Evolutionary conservation across 2,797 vertebrate genomes (phyloP).

Genomic region (Tokudaia muenninki): DNA sequence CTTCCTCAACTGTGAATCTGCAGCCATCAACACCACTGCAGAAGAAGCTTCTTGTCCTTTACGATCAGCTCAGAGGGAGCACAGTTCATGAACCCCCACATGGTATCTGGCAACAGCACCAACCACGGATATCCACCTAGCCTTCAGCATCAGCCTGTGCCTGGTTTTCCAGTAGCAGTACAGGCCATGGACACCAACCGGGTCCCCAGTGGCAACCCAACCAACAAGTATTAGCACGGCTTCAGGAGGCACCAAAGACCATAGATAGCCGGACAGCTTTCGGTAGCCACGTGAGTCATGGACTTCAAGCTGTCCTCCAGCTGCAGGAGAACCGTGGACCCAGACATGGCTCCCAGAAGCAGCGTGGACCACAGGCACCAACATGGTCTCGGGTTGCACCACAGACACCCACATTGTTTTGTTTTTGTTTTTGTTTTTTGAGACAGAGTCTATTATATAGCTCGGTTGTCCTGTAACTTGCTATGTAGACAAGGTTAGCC

Average conservation of each 20-base stretch:
- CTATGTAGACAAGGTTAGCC: neutral
- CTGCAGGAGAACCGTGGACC: neutral
- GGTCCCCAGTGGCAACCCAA: neutral
- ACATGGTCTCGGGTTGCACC: neutral
- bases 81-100: neutral
- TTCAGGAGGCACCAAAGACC: neutral
- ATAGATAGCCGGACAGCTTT: neutral
- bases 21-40: neutral
- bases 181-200: neutral
- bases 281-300: neutral
- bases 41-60: neutral
- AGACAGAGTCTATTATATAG: neutral
- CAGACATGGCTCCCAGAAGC: neutral
- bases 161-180: neutral
- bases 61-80: neutral
- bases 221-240: neutral
- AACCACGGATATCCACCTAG: neutral
- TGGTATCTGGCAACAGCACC: neutral
- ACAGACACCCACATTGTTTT: neutral
- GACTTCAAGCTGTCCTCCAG: neutral
- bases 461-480: neutral
- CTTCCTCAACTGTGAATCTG: neutral
- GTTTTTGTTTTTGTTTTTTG: neutral
- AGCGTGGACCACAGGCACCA: neutral
- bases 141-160: too few relatives aligned